A percentile compares a stretch with the other conserved stretches of the same genome.
These are phyloP conservation scores for Chaetogeoica ovagalla DNA, from an alignment of 2,888 invertebrate genomes.

Conservation along the genomic window DNA sequence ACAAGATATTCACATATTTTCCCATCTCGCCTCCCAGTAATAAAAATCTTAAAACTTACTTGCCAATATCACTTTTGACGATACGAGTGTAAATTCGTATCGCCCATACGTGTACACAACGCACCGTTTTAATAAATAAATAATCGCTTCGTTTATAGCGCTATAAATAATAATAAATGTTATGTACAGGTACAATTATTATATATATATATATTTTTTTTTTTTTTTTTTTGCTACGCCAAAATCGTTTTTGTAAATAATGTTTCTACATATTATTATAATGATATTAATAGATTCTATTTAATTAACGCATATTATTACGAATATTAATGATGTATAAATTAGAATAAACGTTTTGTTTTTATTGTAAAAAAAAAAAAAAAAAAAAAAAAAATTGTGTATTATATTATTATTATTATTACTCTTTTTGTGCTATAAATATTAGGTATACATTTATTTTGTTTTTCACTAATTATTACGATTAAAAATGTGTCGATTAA, in stretches of 20 bases:
- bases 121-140: too few species aligned
- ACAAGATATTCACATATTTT: too few species aligned
- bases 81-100: background rate
- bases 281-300: constrained; percentile 23
- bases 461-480: background rate
- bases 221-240: background rate
- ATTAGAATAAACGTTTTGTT: constrained; percentile 50
- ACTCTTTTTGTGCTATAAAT: constrained; percentile 32
- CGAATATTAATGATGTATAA: constrained; percentile 41
- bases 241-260: constrained; percentile 43
- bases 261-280: constrained; percentile 4
- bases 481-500: constrained; percentile 14
- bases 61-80: too few species aligned
- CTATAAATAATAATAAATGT: too few species aligned
- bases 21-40: too few species aligned
- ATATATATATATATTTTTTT: background rate
- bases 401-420: constrained; percentile 26
- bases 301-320: constrained; percentile 21
- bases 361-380: constrained; percentile 31
- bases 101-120: background rate
- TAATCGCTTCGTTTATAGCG: too few species aligned
- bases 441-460: constrained; percentile 31
- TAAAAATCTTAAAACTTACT: too few species aligned
- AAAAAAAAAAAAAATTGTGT: constrained; percentile 22
- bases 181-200: too few species aligned